Evolutionary conservation across 1,140 invertebrate genomes (phyloP).

Genomic region (Neomicropteryx cornuta): DNA sequence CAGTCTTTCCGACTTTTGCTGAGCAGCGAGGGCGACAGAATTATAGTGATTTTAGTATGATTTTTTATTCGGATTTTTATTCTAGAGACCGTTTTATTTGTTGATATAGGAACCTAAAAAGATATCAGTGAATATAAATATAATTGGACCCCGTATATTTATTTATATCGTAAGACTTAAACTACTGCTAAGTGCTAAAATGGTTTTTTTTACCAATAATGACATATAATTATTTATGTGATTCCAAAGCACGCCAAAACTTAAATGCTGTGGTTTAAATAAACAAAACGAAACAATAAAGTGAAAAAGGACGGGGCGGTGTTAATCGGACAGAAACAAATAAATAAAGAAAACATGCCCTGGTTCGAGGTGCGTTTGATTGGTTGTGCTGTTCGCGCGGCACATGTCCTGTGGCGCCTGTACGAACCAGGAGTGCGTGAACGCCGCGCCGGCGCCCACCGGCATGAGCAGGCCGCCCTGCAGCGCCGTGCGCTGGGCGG

Average conservation of each 20-base stretch:
- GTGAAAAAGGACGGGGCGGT: conserved; percentile 4
- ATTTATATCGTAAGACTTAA: not conserved
- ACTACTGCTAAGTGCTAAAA: too few relatives aligned
- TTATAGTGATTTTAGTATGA: too few relatives aligned
- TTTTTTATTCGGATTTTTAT: too few relatives aligned
- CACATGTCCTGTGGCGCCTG: conserved; percentile 58
- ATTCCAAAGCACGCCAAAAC: too few relatives aligned
- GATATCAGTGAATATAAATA: not conserved
- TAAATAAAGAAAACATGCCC: conserved; percentile 52
- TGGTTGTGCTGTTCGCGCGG: conserved; percentile 51
- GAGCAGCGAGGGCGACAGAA: too few relatives aligned
- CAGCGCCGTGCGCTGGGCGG: conserved; percentile 39
- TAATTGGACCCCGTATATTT: not conserved
- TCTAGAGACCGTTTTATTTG: too few relatives aligned
- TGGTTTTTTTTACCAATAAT: too few relatives aligned
- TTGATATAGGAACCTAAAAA: not conserved
- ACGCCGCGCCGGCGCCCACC: conserved; percentile 40
- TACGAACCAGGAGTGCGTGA: conserved; percentile 76
- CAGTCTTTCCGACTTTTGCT: too few relatives aligned
- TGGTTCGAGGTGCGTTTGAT: conserved; percentile 60
- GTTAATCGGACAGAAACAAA: conserved; percentile 28
- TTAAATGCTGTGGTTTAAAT: too few relatives aligned
- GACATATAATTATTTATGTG: too few relatives aligned
- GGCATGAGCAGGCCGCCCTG: conserved; percentile 35
- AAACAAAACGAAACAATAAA: conserved; percentile 9